phyloP scores from a whole-genome alignment of 2,888 invertebrate species.

The Cyaniris semiargus region DNA sequence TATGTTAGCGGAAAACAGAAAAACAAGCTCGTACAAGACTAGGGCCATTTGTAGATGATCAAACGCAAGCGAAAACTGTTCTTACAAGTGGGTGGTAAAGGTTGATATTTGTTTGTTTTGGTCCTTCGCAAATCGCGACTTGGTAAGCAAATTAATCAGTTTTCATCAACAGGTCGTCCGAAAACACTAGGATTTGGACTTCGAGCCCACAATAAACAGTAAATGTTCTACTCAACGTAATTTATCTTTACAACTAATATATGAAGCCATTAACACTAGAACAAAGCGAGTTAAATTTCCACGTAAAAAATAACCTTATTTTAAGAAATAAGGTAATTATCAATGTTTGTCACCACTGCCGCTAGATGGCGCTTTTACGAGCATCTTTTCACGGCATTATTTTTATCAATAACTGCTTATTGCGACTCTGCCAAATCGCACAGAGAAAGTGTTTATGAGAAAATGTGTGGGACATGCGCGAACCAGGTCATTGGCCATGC shows the following conservation, averaged over 20 bases:
- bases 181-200: neutral
- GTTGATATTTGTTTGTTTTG: neutral
- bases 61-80: neutral
- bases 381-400: neutral
- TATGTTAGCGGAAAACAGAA: conserved; percentile 29
- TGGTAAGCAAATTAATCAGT: neutral
- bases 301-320: neutral
- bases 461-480: neutral
- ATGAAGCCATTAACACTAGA: neutral
- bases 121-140: neutral
- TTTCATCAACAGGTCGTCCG: neutral
- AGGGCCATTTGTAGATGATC: neutral
- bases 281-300: conserved; percentile 4
- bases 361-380: neutral
- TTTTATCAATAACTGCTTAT: neutral
- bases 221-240: neutral
- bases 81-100: neutral
- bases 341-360: neutral
- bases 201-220: neutral
- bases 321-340: neutral
- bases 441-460: conserved; percentile 2
- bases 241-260: neutral
- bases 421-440: conserved; percentile 14
- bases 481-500: conserved; percentile 19
- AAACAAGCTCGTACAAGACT: neutral